Evolutionary conservation across 2,888 invertebrate genomes (phyloP), one percentile per base, ranked within the genome.

Genomic region (Eledona agricola): DNA sequence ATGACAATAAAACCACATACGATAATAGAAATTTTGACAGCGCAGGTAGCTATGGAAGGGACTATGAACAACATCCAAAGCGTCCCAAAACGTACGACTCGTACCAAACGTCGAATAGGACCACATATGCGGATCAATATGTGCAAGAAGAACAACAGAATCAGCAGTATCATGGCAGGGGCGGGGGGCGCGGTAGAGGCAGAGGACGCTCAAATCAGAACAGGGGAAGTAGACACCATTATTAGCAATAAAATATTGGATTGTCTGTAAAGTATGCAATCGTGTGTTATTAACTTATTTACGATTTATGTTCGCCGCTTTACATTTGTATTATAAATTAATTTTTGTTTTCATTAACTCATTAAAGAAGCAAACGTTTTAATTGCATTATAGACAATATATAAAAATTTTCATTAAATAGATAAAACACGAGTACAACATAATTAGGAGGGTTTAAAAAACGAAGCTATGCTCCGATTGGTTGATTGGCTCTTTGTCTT

Each of bases 91-190:
- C 76, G 37, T 77, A 72, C 50, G 76, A 77, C 58, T 70, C 70
- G 45, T 76, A 72, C 63, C 75, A 75, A 67, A n/a, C n/a, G n/a
- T 67, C 67, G 34, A 72, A 69, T 54, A 73, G 69, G 47, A 66
- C 67, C 0, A 73, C 72, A 1, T 76, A 77, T 58, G 74, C 76
- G 2, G 77, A 77, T 66, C 76, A 77, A 50, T 77, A 77, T 55
- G 77, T 76, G 4, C 73, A 76, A 60, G 77, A 77, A 46, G 71
- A 63, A 29, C 67, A 74, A 38, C 71, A 72, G 15, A 77, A 77
- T 63, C 74, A 73, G 62, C 78, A 72, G 57, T 77, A 70, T 55
- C 65, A 67, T 60, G 58, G 65, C 17, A 20, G 49, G 11, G 59
- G 63, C 4, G 31, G 58, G 10, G 53, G 63, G 13, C 59, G 64